Base-by-base conservation (phyloP, 2,797 vertebrate genomes). In the Lates japonicus region DNA sequence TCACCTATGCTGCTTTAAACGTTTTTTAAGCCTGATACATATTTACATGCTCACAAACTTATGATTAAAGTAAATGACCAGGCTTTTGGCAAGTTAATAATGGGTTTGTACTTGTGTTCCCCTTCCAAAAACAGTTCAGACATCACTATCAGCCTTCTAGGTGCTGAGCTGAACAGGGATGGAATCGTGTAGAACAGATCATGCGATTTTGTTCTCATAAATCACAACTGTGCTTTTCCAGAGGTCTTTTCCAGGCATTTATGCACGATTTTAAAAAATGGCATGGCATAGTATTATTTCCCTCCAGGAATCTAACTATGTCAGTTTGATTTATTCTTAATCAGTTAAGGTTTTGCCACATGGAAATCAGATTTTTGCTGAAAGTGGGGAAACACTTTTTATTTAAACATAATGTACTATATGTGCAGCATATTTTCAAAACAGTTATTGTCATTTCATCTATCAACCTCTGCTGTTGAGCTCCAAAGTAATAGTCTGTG, bases 401-500 rank as follows among this genome's bases (percentile, higher is more conserved):
- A 48, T 76, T 41, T 57, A 67, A 63, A 71, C n/a, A 42, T 12
- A n/a, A 69, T 6, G 25, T 9, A 5, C 19, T 48, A 12, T 20
- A 37, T 48, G 37, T 58, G 31, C 48, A 17, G 29, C 42, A 42
- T 77, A 25, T 57, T 83, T 63, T 48, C 4, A 33, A 55, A 78
- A 52, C 6, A 12, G 29, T 62, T 58, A 29, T 49, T 54, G 41
- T 69, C 62, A 13, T 33, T 62, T 48, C 64, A 20, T 74, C 74
- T 7, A 22, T 60, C 31, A 29, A 63, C 37, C 54, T 37, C 31
- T 74, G 48, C 51, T 63, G 72, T 71, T 76, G 31, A 74, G 63
- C 78, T 49, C 41, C 64, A 4, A 42, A 61, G 76, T 82, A 82
- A 85, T 86, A 88, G 89, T 86, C 76, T 74, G 71, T 65, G 85